Evolutionary conservation across 2,888 invertebrate species (phyloP), one percentile per base, ranked within the genome.

Genomic region (Colostygia pectinataria): DNA sequence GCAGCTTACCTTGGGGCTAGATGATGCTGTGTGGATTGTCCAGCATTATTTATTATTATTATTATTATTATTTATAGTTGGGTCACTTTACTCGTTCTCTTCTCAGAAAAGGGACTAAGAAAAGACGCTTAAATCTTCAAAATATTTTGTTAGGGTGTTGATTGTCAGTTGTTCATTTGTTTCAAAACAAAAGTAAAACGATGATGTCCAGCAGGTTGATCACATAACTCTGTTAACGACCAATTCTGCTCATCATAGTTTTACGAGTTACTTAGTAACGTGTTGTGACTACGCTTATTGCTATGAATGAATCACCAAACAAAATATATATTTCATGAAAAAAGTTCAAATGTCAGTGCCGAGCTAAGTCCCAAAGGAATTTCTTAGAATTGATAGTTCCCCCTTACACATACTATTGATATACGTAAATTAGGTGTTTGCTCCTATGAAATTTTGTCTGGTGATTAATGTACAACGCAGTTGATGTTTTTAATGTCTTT

Each of bases 391-490:
- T 15, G 2, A 15, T 15, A 15, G 2, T 15, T 2, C 15, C 15
- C 15, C 15, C 15, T 15, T 15, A 15, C n/a, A n/a, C n/a, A n/a
- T n/a, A n/a, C n/a, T n/a, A n/a, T n/a, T n/a, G n/a, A n/a, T n/a
- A n/a, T n/a, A n/a, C n/a, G n/a, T n/a, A n/a, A n/a, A n/a, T 1
- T 12, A 31, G 2, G 18, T 9, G 15, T 4, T 15, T 18, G 18
- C 10, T 33, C 13, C 5, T 23, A 9, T 38, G 43, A 50, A 58
- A 51, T 71, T 74, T 74, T 68, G 63, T 67, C 67, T 65, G 61
- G 65, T 67, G 66, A 55, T 52, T 64, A 55, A 70, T 61, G 81
- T 80, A 80, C 80, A 82, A 82, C 69, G 81, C 81, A 82, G 81
- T 81, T 79, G 61, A 66, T 57, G 59, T 53, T 61, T 57, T 65